Evolutionary conservation across 2,113 vertebrate species (phyloP).

Genomic region (Symphodus melops): DNA sequence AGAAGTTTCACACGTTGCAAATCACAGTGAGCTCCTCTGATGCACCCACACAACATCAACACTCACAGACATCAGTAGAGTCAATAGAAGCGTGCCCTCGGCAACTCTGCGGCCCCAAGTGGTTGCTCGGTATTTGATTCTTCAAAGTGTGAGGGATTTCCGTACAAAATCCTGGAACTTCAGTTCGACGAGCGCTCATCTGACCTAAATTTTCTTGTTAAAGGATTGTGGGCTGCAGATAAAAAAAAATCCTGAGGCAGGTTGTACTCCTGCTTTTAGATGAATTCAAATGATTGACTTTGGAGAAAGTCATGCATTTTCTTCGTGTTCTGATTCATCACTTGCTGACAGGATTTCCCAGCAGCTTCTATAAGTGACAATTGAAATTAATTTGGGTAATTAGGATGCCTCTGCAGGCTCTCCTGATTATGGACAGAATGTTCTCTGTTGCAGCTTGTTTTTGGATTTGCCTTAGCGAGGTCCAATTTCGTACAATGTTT

Average conservation of each 20-base stretch:
- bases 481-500: background rate
- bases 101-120: slow-evolving; percentile 13
- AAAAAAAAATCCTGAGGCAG: background rate
- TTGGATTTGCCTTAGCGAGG: background rate
- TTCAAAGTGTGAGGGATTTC: slow-evolving; percentile 9
- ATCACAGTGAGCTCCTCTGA: slow-evolving; percentile 8
- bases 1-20: background rate
- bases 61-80: slow-evolving; percentile 5
- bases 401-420: slow-evolving; percentile 38
- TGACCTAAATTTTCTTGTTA: slow-evolving; percentile 7
- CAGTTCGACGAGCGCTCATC: slow-evolving; percentile 14
- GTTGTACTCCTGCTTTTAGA: background rate
- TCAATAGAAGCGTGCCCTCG: slow-evolving; percentile 14
- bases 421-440: slow-evolving; percentile 6
- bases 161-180: slow-evolving; percentile 10
- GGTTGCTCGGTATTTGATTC: slow-evolving; percentile 2
- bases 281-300: background rate
- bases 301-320: background rate
- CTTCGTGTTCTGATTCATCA: slow-evolving; percentile 13
- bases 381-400: slow-evolving; percentile 51
- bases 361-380: slow-evolving; percentile 19
- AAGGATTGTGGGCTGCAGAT: background rate
- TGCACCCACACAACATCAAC: slow-evolving; percentile 15
- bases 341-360: slow-evolving; percentile 40
- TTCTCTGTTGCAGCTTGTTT: slow-evolving; percentile 10